Evolutionary conservation across 1,140 invertebrate species (phyloP), one percentile per base, ranked within the genome.

Genomic region (Olivierus martensii): DNA sequence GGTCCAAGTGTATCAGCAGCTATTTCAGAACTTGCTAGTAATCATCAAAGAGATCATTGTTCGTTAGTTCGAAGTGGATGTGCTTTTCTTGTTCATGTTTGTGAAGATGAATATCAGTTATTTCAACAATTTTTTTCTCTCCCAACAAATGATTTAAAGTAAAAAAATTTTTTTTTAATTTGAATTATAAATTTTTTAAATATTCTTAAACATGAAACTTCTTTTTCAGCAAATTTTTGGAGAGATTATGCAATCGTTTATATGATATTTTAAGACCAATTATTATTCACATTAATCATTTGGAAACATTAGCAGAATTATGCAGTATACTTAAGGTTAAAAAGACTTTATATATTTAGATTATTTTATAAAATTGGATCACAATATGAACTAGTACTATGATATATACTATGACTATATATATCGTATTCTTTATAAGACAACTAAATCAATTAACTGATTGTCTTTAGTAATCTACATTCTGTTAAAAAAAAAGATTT

Each of bases 251-350:
- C 66, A 84, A 81, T 14, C 80, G 83, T 44, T 66, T 99, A 7
- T 99, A 99, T 65, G 94, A 99, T 65, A 81, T 80, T 1, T 69
- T 99, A 50, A 74, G 95, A n/a, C 93, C 96, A 1, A 80, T 89
- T 49, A 85, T 99, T 37, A 95, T 99, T 57, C 88, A 95, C 65
- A 88, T 98, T 46, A 91, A 94, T 67, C 94, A 99, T 72, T 73
- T 99, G 61, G 95, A 99, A 75, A 96, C 94, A 1, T 70, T 99
- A 12, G 87, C 93, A 0, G 95, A 99, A 70, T 79, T 99, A 18
- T 98, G 93, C 66, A 84, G 84, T 35, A 96, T 99, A 56, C 72
- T 99, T 2, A 79, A 74, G 59, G 66, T 59, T 61, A 63, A 49
- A 51, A 64, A 28, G 9, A 6, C 9, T 28, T 28, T 28, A 9